phyloP scores from a whole-genome alignment of 2,888 invertebrate genomes.

The Lithophane ornitopus region DNA sequence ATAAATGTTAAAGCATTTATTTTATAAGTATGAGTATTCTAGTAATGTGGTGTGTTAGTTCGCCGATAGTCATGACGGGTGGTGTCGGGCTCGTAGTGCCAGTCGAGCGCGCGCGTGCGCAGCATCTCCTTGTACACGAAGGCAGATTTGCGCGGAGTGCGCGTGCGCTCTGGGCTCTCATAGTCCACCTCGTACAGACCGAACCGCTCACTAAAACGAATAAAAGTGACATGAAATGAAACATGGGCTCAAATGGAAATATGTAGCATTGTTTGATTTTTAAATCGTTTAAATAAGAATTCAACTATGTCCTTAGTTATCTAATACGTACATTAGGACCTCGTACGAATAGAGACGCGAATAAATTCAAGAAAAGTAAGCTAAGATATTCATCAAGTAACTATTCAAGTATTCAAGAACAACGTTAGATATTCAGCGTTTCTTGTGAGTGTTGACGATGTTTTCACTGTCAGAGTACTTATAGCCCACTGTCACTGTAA shows the following conservation, averaged over 20 bases:
- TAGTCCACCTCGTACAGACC: conserved; percentile 77
- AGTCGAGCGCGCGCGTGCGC: conserved; percentile 68
- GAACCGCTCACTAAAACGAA: conserved; percentile 70
- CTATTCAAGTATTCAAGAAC: background rate
- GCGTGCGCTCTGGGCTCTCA: conserved; percentile 68
- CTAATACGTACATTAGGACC: background rate
- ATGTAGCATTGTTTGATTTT: background rate
- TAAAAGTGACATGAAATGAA: background rate
- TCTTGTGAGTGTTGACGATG: too few species aligned
- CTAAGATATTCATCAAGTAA: background rate
- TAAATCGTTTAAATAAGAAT: background rate
- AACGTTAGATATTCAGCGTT: background rate
- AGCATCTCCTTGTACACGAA: conserved; percentile 75
- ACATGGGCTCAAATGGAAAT: background rate
- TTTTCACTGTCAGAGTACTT: background rate
- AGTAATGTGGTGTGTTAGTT: conserved; percentile 56
- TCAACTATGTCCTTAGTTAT: background rate
- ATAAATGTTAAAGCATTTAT: conserved; percentile 5
- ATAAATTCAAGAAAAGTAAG: background rate
- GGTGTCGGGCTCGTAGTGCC: conserved; percentile 68
- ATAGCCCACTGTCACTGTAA: background rate
- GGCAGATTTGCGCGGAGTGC: conserved; percentile 76
- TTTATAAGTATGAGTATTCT: background rate
- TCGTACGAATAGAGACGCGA: background rate
- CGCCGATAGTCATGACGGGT: conserved; percentile 71